Evolutionary conservation across 2,797 vertebrate genomes (phyloP).

Genomic region (Poecilia picta): DNA sequence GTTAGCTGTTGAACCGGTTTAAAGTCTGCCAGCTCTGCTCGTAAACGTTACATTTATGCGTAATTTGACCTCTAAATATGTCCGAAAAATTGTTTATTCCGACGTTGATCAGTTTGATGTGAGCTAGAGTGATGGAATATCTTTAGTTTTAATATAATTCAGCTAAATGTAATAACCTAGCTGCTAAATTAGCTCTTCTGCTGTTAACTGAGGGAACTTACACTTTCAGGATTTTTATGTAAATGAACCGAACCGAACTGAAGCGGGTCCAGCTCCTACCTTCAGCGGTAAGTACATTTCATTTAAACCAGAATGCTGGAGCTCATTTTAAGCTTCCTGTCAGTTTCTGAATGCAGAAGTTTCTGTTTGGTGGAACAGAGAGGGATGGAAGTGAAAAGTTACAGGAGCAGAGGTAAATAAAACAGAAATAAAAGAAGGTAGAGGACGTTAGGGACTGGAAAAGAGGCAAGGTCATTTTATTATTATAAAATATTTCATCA

Average conservation of each 20-base stretch:
- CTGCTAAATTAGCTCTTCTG: not conserved
- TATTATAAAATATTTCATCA: too few relatives aligned
- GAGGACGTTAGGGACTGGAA: too few relatives aligned
- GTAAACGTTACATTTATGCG: rapidly evolving
- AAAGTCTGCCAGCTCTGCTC: conserved; percentile 21
- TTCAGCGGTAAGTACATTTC: conserved; percentile 33
- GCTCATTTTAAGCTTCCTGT: not conserved
- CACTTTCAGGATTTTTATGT: not conserved
- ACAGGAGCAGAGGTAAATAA: too few relatives aligned
- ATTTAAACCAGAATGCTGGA: not conserved
- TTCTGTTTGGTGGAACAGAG: too few relatives aligned
- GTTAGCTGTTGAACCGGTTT: not conserved
- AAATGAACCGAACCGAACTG: not conserved
- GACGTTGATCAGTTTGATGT: rapidly evolving
- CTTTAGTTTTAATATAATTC: not conserved
- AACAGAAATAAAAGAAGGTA: too few relatives aligned
- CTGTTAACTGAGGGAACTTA: not conserved
- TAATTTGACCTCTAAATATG: not conserved
- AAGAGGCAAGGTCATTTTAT: too few relatives aligned
- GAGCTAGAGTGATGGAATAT: rapidly evolving
- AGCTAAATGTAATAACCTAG: not conserved
- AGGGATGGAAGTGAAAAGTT: too few relatives aligned
- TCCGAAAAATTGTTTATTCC: rapidly evolving
- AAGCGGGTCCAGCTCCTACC: rapidly evolving
- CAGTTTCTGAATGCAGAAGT: not conserved